A percentile compares a stretch with the other conserved stretches of the same genome.
phyloP scores from a whole-genome alignment of 2,888 invertebrate genomes.

The Hedya salicella region DNA sequence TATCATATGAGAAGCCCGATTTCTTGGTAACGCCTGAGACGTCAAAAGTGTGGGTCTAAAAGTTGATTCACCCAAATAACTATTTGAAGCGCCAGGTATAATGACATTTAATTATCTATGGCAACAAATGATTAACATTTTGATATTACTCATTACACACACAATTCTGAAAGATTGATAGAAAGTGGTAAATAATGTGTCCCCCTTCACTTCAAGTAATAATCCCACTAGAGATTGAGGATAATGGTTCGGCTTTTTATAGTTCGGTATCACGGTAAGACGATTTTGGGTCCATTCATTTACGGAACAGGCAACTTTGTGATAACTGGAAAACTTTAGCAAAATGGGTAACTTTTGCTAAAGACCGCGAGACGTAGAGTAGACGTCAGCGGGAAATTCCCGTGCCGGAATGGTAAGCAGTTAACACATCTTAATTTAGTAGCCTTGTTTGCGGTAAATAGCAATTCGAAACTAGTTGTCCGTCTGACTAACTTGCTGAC shows the following conservation, averaged over 20 bases:
- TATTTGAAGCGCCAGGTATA: no score
- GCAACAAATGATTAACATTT: neutral
- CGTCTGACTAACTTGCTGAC: slow-evolving; percentile 61
- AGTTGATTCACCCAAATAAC: no score
- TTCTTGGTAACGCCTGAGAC: no score
- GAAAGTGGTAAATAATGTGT: slow-evolving; percentile 31
- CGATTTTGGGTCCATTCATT: slow-evolving; percentile 53
- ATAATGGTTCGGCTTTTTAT: slow-evolving; percentile 34
- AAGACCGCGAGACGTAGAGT: slow-evolving; percentile 50
- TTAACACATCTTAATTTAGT: slow-evolving; percentile 76
- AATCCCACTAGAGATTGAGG: slow-evolving; percentile 36
- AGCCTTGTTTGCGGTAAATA: slow-evolving; percentile 78
- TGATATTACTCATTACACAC: neutral
- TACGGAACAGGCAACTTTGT: slow-evolving; percentile 53
- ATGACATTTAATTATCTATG: no score
- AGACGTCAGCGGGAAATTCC: slow-evolving; percentile 51
- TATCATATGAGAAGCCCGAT: no score
- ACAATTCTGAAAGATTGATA: slow-evolving; percentile 16
- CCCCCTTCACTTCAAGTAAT: slow-evolving; percentile 26
- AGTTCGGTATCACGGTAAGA: slow-evolving; percentile 51
- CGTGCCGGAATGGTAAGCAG: slow-evolving; percentile 56
- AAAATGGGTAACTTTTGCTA: slow-evolving; percentile 59
- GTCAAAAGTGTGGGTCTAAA: no score
- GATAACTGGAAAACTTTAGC: slow-evolving; percentile 57
- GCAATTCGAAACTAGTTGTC: slow-evolving; percentile 75